Percentiles rank a stretch among this genome's conserved stretches.
Evolutionary conservation across 1,140 invertebrate genomes (phyloP).

Genomic region (Wasmannia auropunctata): DNA sequence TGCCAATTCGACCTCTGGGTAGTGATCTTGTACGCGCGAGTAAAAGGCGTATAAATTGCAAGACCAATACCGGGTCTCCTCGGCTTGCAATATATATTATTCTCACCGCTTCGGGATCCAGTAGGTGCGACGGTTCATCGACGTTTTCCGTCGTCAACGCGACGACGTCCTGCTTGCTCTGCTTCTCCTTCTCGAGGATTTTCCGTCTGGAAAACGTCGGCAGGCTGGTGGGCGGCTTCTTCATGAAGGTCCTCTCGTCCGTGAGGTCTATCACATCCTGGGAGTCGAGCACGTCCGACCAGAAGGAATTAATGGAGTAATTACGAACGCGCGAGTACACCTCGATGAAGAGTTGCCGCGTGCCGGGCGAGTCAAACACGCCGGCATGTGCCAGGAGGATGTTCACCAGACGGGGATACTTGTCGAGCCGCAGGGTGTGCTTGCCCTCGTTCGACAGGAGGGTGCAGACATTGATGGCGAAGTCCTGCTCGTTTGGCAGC

Average conservation of each 20-base stretch:
- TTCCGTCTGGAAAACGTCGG: constrained; percentile 81
- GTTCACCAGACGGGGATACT: constrained; percentile 94
- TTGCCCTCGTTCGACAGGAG: constrained; percentile 97
- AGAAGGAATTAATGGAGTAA: constrained; percentile 91
- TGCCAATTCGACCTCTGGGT: no score
- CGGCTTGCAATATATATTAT: neutral
- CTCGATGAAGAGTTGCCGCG: constrained; percentile 90
- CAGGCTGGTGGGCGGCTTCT: constrained; percentile 75
- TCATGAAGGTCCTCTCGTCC: constrained; percentile 88
- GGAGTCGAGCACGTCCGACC: constrained; percentile 89
- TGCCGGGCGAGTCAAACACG: constrained; percentile 91
- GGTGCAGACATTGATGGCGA: constrained; percentile 98
- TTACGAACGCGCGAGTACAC: constrained; percentile 90
- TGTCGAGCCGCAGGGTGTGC: constrained; percentile 93
- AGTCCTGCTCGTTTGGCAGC: constrained; percentile 99
- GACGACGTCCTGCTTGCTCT: constrained; percentile 60
- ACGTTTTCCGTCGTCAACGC: constrained; percentile 41
- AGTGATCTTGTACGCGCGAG: no score
- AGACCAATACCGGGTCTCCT: no score
- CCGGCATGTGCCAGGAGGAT: constrained; percentile 97
- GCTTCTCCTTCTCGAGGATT: constrained; percentile 76
- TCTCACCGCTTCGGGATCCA: constrained; percentile 75
- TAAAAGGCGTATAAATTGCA: no score
- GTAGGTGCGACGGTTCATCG: constrained; percentile 63
- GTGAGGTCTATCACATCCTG: constrained; percentile 89